These are phyloP conservation scores for Lacerta agilis DNA, from an alignment of 2,797 vertebrate species.

Conservation along the genomic window DNA sequence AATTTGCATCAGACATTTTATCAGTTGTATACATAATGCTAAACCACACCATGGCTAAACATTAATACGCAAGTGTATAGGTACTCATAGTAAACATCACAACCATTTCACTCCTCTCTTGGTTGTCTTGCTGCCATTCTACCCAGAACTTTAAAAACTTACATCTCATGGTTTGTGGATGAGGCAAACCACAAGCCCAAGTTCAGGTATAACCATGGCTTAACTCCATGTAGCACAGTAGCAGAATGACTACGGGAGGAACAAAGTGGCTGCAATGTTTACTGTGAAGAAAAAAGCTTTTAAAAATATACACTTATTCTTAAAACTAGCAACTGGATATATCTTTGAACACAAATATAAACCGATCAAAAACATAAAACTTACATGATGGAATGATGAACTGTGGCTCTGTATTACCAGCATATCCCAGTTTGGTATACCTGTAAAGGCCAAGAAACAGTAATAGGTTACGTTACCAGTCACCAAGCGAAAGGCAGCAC, in stretches of 20 bases:
- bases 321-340: background rate
- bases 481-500: background rate
- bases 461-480: background rate
- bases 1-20: background rate
- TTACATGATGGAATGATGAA: constrained; percentile 99
- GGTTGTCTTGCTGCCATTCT: too few relatives aligned
- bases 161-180: too few relatives aligned
- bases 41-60: too few relatives aligned
- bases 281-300: background rate
- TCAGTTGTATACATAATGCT: background rate
- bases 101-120: too few relatives aligned
- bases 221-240: too few relatives aligned
- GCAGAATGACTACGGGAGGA: too few relatives aligned
- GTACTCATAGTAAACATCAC: too few relatives aligned
- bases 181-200: too few relatives aligned
- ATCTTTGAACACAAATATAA: background rate
- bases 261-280: too few relatives aligned
- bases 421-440: constrained; percentile 97
- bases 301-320: background rate
- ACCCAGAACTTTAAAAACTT: too few relatives aligned
- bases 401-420: constrained; percentile 97
- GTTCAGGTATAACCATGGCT: too few relatives aligned
- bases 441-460: constrained; percentile 76
- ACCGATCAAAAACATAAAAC: constrained; percentile 66
- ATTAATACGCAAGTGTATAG: too few relatives aligned